Base-by-base conservation (phyloP, 2,113 vertebrate genomes). In the Sardina pilchardus region DNA sequence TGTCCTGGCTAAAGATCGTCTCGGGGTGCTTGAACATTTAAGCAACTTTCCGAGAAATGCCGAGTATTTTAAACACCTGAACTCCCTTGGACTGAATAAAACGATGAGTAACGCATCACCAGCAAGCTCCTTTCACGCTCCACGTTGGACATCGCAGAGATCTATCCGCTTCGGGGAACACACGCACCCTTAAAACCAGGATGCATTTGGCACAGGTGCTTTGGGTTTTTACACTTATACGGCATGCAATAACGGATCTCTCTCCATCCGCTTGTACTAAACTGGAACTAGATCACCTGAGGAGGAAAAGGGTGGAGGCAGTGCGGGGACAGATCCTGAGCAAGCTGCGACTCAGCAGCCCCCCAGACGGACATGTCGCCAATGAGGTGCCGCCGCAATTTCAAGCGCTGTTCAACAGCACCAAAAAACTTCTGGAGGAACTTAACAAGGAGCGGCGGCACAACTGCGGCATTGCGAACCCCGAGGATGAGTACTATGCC, bases 301-400 rank as follows among this genome's bases (percentile, higher is more conserved):
- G 96, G 90, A 96, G 95, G 94, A 97, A 97, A 91, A 89, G 97
- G 85, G 96, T 98, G 91, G 97, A 97, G 91, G 97, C 97, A 82
- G 97, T 98, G 91, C 94, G 97, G 81, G 97, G 97, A 56, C 97
- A 98, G 91, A 98, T 98, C 86, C 88, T 98, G 89, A 98, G 97
- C 93, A 98, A 98, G 89, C 94, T 98, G 87, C 93, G 97, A 53
- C 94, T 97, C 86, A 97, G 96, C 81, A 97, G 95, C 84, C 96
- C 97, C 34, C 97, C 97, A 0, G 94, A 96, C 87, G 95, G 95
- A 2, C 91, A 94, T 48, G 95, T 94, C 87, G 96, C 96, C 26
- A 94, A 86, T 88, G 95, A 97, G 85, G 93, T 97, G 88, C 96
- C 97, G n/a, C 95, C 94, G 86, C 96, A 97, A 84, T 95, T 97